These are phyloP conservation scores for Cecidostiba fungosa DNA, from an alignment of 2,888 invertebrate genomes.

Conservation along the genomic window DNA sequence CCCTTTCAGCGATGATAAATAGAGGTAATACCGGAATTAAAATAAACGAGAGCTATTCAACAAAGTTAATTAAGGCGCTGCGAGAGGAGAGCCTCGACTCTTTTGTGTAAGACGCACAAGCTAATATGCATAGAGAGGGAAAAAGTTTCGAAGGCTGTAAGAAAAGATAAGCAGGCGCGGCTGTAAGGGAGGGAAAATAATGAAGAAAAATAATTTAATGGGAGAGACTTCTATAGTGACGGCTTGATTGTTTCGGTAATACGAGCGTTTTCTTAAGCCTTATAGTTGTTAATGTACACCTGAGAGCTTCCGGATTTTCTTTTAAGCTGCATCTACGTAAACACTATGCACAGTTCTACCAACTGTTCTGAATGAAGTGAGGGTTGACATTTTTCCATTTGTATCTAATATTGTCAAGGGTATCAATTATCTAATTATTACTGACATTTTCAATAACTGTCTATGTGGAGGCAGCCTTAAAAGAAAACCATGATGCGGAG, in stretches of 20 bases:
- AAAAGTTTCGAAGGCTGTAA: constrained; percentile 27
- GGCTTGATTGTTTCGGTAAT: neutral
- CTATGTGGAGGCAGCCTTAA: too few species aligned
- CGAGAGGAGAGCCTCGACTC: neutral
- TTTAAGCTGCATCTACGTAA: too few species aligned
- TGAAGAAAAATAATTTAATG: constrained; percentile 38
- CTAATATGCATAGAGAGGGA: constrained; percentile 44
- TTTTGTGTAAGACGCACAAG: neutral
- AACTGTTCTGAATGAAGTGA: too few species aligned
- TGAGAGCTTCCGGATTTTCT: too few species aligned
- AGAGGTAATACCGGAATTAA: constrained; percentile 9
- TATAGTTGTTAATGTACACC: too few species aligned
- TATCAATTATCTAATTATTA: too few species aligned
- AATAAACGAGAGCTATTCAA: constrained; percentile 26
- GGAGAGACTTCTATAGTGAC: neutral
- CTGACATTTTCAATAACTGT: too few species aligned
- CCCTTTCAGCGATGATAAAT: constrained; percentile 19
- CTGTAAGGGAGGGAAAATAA: constrained; percentile 11
- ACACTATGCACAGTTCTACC: too few species aligned
- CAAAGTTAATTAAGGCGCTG: constrained; percentile 19
- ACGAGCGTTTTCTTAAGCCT: neutral
- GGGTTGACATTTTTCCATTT: too few species aligned
- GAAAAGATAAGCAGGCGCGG: constrained; percentile 16
- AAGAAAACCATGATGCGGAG: neutral
- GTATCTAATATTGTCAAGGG: too few species aligned